These are phyloP conservation scores for Cervus canadensis DNA, from an alignment of 2,113 vertebrate genomes.

Conservation along the genomic window DNA sequence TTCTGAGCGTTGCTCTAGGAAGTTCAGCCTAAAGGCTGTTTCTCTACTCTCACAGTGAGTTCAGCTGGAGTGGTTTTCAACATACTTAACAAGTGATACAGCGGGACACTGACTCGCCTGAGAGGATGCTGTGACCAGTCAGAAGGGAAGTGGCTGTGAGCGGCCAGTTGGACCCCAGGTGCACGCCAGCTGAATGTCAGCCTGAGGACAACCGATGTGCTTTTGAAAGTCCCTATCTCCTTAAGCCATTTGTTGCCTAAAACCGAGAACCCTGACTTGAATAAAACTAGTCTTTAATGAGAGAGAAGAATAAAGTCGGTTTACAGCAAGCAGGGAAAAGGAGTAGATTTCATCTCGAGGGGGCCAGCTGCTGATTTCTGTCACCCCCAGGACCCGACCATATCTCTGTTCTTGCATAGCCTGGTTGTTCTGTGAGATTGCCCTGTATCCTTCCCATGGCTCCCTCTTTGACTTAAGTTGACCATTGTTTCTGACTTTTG, in stretches of 20 bases:
- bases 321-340: background rate
- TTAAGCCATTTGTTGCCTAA: background rate
- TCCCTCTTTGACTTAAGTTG: background rate
- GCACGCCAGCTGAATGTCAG: too few relatives aligned
- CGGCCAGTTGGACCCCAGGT: background rate
- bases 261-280: background rate
- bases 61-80: background rate
- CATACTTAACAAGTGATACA: background rate
- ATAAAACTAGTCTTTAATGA: background rate
- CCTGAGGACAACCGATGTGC: background rate
- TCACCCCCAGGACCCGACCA: background rate
- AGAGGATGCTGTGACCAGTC: background rate
- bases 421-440: background rate
- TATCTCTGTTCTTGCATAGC: background rate
- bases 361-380: background rate
- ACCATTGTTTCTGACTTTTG: background rate
- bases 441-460: background rate
- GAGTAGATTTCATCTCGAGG: background rate
- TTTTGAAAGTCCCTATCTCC: background rate
- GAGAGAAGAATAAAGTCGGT: background rate
- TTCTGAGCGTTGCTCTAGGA: background rate
- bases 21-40: background rate
- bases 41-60: background rate
- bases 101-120: background rate
- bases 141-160: background rate